phyloP scores from a whole-genome alignment of 2,888 invertebrate genomes.

The Horisme vitalbata region DNA sequence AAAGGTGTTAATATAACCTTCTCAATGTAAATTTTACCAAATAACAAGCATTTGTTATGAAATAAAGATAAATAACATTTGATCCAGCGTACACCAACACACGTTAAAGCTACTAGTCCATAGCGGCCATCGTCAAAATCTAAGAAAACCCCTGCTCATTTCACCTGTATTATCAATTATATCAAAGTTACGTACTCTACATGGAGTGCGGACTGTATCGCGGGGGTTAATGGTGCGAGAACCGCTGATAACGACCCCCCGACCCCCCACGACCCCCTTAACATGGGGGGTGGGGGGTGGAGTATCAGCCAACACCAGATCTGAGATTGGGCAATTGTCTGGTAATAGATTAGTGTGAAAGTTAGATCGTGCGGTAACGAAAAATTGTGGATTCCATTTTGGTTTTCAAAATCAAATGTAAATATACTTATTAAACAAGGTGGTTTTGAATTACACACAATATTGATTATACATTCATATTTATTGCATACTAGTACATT shows the following conservation, averaged over 20 bases:
- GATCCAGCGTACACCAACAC: no score
- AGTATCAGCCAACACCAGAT: conserved; percentile 60
- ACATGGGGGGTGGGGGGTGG: conserved; percentile 25
- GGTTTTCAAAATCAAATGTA: not conserved
- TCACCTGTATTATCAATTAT: conserved; percentile 59
- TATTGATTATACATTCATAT: no score
- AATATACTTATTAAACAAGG: no score
- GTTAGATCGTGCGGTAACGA: conserved; percentile 24
- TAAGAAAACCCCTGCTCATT: conserved; percentile 29
- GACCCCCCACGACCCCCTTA: conserved; percentile 20
- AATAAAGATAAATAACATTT: no score
- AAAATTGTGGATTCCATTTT: not conserved
- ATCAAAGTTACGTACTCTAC: conserved; percentile 64
- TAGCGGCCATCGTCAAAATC: no score
- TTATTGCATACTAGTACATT: no score
- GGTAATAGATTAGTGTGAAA: conserved; percentile 61
- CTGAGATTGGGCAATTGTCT: conserved; percentile 69
- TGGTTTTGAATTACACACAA: no score
- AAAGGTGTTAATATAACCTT: no score
- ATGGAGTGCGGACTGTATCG: conserved; percentile 77
- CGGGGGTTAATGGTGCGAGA: conserved; percentile 73
- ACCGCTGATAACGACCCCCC: conserved; percentile 61
- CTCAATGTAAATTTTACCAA: no score
- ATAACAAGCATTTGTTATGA: no score
- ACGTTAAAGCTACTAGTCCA: no score